Base-by-base conservation (phyloP, 2,797 vertebrate genomes). In the Oreochromis grahami region DNA sequence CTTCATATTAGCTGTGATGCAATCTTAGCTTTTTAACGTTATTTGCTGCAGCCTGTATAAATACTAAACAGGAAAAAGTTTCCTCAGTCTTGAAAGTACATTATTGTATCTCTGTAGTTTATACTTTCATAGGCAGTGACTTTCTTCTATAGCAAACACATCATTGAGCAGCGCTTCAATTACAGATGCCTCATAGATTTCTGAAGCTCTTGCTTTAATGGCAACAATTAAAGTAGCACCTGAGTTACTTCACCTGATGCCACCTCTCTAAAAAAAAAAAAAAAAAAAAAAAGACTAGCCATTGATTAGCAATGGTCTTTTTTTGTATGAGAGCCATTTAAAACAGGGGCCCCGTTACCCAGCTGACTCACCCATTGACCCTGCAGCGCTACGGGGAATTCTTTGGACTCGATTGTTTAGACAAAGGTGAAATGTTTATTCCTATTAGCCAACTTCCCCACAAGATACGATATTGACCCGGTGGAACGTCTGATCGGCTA, bases 401-500 rank as follows among this genome's bases (percentile, higher is more conserved):
- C 85, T 19, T 87, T 43, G 3, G 81, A 92, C 94, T 95, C 95
- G 76, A 95, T 96, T 95, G 94, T 95, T 95, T 94, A 92, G 93
- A 95, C 93, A 94, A 96, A 96, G 96, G 95, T 95, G 91, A 95
- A 96, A 95, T 96, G 96, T 96, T 96, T 96, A 96, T 93, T 94
- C 95, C 94, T 96, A 94, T 96, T 96, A 95, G 95, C 91, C 82
- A 2, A 79, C 94, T 91, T 89, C 89, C 88, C 50, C 91, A 88
- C 90, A 63, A 93, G 89, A 94, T 93, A 76, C 86, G 12, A 89
- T 95, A 96, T 96, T 90, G 96, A 97, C 94, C 92, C 17, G 24
- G 55, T 79, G 81, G 85, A 92, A 84, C 65, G 89, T 93, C 86
- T 88, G 89, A 95, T 94, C 91, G 88, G 92, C 93, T 85, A 93